Percentiles rank a stretch among this genome's conserved stretches.
Conservation (phyloP, 2,113 vertebrate species). For the Sceloporus undulatus region DNA sequence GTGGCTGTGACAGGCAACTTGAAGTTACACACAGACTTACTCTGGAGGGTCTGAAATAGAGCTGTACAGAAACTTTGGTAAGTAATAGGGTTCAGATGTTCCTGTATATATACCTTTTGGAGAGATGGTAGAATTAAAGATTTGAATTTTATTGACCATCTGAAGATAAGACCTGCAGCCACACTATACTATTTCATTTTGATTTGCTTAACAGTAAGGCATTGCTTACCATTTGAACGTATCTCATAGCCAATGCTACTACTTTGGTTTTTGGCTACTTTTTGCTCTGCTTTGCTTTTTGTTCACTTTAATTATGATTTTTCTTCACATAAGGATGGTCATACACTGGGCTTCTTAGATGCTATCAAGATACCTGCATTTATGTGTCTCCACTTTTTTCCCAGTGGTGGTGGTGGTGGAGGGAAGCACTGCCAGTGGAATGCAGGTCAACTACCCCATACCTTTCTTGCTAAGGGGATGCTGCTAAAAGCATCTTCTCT, state of each 20-base stretch:
- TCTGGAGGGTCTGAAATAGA: neutral
- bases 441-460: neutral
- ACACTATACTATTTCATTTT: neutral
- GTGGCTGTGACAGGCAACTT: too few relatives aligned
- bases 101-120: neutral
- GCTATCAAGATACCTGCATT: too few relatives aligned
- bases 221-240: too few relatives aligned
- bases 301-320: neutral
- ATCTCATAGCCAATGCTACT: neutral
- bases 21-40: too few relatives aligned
- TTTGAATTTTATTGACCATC: too few relatives aligned
- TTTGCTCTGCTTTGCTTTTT: neutral
- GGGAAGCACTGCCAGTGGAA: too few relatives aligned
- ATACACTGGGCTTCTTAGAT: too few relatives aligned
- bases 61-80: neutral
- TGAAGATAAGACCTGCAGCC: neutral
- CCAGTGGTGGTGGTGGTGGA: too few relatives aligned
- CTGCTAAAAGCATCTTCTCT: neutral
- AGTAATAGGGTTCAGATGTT: neutral
- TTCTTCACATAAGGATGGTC: neutral
- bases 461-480: neutral
- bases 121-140: neutral
- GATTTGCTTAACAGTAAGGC: too few relatives aligned
- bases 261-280: neutral
- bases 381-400: too few relatives aligned